These are phyloP conservation scores for Salvelinus alpinus DNA, from an alignment of 2,113 vertebrate species.

Conservation along the genomic window DNA sequence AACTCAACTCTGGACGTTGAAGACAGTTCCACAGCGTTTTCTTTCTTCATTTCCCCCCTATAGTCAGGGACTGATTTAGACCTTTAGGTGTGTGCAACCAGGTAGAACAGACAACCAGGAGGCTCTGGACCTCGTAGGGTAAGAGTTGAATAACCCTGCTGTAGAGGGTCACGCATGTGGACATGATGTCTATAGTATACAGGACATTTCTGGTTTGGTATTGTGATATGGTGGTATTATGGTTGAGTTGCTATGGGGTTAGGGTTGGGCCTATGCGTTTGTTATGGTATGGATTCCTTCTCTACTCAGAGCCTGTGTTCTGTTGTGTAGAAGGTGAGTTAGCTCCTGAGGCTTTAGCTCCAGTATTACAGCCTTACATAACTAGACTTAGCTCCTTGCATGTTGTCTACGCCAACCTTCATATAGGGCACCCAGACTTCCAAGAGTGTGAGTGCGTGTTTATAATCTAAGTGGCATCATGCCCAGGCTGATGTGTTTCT, in stretches of 20 bases:
- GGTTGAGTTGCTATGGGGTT: too few species aligned
- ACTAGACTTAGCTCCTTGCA: conserved; percentile 51
- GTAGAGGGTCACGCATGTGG: too few species aligned
- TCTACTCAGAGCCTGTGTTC: background rate
- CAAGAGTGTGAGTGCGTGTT: conserved; percentile 24
- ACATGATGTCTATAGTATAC: background rate
- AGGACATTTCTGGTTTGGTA: too few species aligned
- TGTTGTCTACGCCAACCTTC: conserved; percentile 12
- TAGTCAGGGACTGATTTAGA: too few species aligned
- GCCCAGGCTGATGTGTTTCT: conserved; percentile 22
- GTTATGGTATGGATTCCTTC: conserved; percentile 4
- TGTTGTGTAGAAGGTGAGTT: conserved; percentile 35
- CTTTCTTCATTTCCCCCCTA: too few species aligned
- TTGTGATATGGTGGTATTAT: too few species aligned
- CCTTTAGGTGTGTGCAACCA: too few species aligned
- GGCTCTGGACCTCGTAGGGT: too few species aligned
- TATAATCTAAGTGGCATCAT: background rate
- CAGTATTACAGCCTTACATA: conserved; percentile 21
- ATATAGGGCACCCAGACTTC: background rate
- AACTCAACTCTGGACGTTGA: too few species aligned
- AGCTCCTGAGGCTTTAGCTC: conserved; percentile 18
- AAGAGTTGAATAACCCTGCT: too few species aligned
- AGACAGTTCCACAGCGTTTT: too few species aligned
- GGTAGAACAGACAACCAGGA: too few species aligned
- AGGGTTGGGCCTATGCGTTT: conserved; percentile 4